Percentiles rank a stretch among this genome's conserved stretches.
These are phyloP conservation scores for Butastur rufipennis DNA, from an alignment of 2,113 vertebrate genomes.

Conservation along the genomic window DNA sequence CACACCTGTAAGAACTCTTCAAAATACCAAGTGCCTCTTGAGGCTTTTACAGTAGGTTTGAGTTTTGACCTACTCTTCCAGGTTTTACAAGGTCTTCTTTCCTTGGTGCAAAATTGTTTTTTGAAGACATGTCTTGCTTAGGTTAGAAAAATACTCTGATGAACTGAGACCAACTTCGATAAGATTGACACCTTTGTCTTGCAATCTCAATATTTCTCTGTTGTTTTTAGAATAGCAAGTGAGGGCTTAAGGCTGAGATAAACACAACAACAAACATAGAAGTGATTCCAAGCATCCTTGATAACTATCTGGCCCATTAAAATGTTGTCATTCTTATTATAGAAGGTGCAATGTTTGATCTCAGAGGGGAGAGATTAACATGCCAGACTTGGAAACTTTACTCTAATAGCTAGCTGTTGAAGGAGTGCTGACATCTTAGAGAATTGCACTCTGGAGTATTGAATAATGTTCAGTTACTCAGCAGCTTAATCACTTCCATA, in stretches of 20 bases:
- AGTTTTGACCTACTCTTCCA: not conserved
- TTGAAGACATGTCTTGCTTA: not conserved
- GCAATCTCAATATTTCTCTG: not conserved
- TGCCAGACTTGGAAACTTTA: slow-evolving; percentile 36
- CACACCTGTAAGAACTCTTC: not conserved
- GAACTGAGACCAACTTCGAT: not conserved
- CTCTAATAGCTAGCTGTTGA: slow-evolving; percentile 7
- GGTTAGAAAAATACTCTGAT: not conserved
- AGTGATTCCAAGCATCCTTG: not conserved
- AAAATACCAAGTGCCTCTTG: not conserved
- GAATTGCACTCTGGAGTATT: not conserved
- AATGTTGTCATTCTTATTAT: slow-evolving; percentile 42
- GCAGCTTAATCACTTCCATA: not conserved
- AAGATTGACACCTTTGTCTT: not conserved
- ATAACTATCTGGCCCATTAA: not conserved
- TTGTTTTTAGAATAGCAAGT: not conserved
- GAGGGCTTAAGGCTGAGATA: not conserved
- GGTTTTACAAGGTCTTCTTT: not conserved
- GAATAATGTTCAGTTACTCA: not conserved
- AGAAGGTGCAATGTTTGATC: slow-evolving; percentile 55
- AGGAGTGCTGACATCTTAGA: slow-evolving; percentile 44
- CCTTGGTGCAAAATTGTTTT: not conserved
- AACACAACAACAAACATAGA: not conserved
- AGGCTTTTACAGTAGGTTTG: not conserved
- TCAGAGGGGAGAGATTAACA: slow-evolving; percentile 47